Evolutionary conservation across 2,113 vertebrate genomes (phyloP).

Genomic region (Dipodomys stephensi): DNA sequence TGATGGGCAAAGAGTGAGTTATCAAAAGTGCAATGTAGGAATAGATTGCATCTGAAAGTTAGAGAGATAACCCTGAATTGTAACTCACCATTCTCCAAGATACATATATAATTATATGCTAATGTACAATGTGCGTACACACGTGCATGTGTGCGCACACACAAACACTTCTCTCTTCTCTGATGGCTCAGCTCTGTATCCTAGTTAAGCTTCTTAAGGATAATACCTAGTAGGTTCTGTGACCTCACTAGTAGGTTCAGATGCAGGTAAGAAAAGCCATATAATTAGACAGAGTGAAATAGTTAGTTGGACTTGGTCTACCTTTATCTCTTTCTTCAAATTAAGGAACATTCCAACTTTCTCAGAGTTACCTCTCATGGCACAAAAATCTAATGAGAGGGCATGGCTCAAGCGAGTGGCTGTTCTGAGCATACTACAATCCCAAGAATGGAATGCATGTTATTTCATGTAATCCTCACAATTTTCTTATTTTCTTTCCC

Average conservation of each 20-base stretch:
- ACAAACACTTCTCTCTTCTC: not conserved
- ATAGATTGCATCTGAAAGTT: not conserved
- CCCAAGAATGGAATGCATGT: not conserved
- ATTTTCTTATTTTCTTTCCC: not conserved
- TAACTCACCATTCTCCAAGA: not conserved
- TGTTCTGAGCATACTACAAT: too few relatives aligned
- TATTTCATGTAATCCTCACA: not conserved
- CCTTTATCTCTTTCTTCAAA: not conserved
- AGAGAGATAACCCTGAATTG: not conserved
- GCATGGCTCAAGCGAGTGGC: not conserved
- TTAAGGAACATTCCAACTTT: not conserved
- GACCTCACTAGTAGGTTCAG: not conserved
- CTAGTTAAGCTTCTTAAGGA: not conserved
- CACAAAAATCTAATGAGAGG: not conserved
- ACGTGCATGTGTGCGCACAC: not conserved
- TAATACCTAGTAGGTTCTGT: not conserved
- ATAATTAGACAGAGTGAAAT: not conserved
- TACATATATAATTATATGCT: not conserved
- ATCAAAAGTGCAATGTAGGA: not conserved
- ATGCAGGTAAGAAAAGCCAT: too few relatives aligned
- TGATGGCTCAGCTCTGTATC: not conserved
- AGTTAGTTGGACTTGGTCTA: not conserved
- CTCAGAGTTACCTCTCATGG: not conserved
- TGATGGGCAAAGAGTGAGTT: not conserved
- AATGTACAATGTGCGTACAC: too few relatives aligned